phyloP scores from a whole-genome alignment of 2,888 invertebrate genomes.

The Nephrotoma guestfalica region DNA sequence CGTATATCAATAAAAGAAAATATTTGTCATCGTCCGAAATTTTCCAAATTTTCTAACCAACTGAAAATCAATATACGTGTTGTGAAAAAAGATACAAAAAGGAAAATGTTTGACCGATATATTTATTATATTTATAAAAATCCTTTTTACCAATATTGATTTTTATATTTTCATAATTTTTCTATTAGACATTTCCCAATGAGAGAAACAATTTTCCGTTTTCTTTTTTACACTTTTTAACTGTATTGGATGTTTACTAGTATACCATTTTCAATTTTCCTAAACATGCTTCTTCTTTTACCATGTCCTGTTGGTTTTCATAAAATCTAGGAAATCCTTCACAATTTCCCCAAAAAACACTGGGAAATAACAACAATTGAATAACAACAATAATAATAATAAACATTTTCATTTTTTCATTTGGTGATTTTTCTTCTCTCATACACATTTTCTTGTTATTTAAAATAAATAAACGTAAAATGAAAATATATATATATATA shows the following conservation, averaged over 20 bases:
- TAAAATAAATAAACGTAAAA: neutral
- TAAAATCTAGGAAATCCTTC: neutral
- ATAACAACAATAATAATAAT: neutral
- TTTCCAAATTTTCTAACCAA: neutral
- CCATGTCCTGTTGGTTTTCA: neutral
- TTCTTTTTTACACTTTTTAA: neutral
- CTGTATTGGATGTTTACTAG: neutral
- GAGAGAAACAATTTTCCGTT: neutral
- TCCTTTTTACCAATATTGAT: neutral
- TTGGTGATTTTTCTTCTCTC: neutral
- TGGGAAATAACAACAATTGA: neutral
- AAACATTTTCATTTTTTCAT: neutral
- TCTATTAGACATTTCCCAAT: neutral
- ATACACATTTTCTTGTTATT: neutral
- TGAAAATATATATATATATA: neutral
- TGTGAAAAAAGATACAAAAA: neutral
- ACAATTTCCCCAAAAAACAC: neutral
- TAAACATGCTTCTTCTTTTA: neutral
- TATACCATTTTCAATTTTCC: neutral
- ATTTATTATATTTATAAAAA: neutral
- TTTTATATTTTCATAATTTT: neutral
- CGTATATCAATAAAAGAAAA: no score
- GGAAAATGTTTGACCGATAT: neutral
- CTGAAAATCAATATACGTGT: neutral
- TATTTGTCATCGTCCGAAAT: neutral